These are phyloP conservation scores for Lanistes nyassanus DNA, from an alignment of 1,140 invertebrate genomes.

Conservation along the genomic window DNA sequence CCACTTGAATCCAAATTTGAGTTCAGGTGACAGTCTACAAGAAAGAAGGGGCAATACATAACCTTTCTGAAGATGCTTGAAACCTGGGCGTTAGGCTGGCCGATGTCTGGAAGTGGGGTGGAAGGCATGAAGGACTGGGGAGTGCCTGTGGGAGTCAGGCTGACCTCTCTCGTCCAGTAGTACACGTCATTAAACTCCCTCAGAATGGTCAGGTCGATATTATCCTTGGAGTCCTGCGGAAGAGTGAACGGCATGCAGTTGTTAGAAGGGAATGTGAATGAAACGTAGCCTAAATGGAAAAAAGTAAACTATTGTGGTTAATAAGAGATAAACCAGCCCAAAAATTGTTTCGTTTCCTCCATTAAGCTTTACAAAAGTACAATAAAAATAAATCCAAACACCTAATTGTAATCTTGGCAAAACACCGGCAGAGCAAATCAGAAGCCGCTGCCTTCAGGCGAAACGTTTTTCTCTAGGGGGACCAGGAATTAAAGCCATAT, in stretches of 20 bases:
- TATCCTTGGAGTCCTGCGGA: slow-evolving; percentile 55
- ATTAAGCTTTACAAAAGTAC: no score
- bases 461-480: no score
- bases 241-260: background rate
- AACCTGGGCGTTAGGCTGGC: slow-evolving; percentile 40
- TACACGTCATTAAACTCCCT: slow-evolving; percentile 55
- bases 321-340: no score
- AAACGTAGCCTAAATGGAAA: no score
- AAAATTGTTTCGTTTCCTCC: no score
- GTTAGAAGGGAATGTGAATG: no score
- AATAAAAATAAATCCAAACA: no score
- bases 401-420: no score
- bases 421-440: no score
- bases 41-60: background rate
- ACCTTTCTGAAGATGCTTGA: slow-evolving; percentile 55
- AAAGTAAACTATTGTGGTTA: no score
- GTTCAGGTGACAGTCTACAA: background rate
- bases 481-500: no score
- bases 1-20: background rate
- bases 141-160: slow-evolving; percentile 42
- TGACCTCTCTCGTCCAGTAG: slow-evolving; percentile 46
- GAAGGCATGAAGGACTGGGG: background rate
- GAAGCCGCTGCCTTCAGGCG: no score
- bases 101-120: slow-evolving; percentile 29
- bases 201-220: slow-evolving; percentile 53